These are phyloP conservation scores for Watsonalla cultraria DNA, from an alignment of 2,888 invertebrate species.

Conservation along the genomic window DNA sequence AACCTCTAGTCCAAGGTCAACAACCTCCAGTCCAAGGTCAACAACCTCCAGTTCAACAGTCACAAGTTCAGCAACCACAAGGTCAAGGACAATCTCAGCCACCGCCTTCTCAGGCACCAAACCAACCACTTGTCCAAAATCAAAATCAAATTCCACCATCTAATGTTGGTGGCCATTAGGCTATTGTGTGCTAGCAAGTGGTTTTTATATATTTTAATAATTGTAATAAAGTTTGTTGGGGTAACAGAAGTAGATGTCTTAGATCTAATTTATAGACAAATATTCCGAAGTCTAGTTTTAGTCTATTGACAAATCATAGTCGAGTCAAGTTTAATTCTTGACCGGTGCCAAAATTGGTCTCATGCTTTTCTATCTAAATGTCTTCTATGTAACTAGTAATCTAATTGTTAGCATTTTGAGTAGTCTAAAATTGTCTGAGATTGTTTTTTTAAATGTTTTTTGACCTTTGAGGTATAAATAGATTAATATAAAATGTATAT, in stretches of 20 bases:
- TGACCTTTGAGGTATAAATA: neutral
- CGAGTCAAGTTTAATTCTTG: neutral
- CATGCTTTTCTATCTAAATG: slow-evolving; percentile 17
- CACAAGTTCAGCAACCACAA: slow-evolving; percentile 9
- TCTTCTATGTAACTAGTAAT: neutral
- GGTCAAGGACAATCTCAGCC: slow-evolving; percentile 16
- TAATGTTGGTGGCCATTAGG: slow-evolving; percentile 7
- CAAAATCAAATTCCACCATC: slow-evolving; percentile 8
- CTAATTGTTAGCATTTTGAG: neutral
- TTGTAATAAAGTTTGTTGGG: too few relatives aligned
- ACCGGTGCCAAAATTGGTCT: slow-evolving; percentile 30
- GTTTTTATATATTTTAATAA: neutral
- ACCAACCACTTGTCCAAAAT: slow-evolving; percentile 11
- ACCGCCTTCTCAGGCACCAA: slow-evolving; percentile 10
- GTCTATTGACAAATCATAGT: too few relatives aligned
- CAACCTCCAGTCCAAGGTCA: slow-evolving; percentile 11
- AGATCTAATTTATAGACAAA: too few relatives aligned
- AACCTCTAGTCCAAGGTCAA: slow-evolving; percentile 5
- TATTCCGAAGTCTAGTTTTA: too few relatives aligned
- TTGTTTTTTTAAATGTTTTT: neutral
- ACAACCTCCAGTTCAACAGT: slow-evolving; percentile 8
- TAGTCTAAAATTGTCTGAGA: neutral
- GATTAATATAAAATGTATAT: neutral
- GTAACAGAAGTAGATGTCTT: too few relatives aligned
- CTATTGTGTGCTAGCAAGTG: neutral